Conservation (phyloP, 2,797 vertebrate genomes). For the Danio jaintianensis region DNA sequence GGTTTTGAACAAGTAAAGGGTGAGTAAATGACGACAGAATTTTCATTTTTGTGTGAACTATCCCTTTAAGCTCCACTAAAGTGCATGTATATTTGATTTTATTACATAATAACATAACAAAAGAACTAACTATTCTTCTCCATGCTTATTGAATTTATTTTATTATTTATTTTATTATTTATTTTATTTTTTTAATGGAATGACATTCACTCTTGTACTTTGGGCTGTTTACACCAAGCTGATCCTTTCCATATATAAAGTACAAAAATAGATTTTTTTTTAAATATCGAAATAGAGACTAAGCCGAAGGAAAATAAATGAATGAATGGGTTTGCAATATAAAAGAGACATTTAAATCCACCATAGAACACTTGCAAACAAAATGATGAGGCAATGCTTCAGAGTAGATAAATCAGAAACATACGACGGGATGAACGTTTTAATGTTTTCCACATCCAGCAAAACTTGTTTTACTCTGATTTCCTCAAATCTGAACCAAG, state of each 20-base stretch:
- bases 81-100: not conserved
- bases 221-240: not conserved
- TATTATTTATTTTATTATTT: not conserved
- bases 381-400: slow-evolving; percentile 10
- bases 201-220: not conserved
- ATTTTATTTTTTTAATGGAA: not conserved
- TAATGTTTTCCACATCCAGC: slow-evolving; percentile 1
- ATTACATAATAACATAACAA: not conserved
- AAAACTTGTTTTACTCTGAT: slow-evolving; percentile 30
- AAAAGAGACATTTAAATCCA: not conserved
- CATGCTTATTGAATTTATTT: not conserved
- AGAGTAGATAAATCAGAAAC: slow-evolving; percentile 14
- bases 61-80: not conserved
- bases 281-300: no score
- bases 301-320: no score
- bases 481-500: slow-evolving; percentile 36
- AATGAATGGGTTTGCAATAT: no score
- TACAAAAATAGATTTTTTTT: no score
- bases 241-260: not conserved
- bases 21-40: no score
- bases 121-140: not conserved
- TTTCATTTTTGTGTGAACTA: no score
- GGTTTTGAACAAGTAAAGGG: no score
- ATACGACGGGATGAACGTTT: not conserved
- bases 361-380: not conserved